phyloP scores from a whole-genome alignment of 1,140 invertebrate genomes.

The Procambarus virginalis region DNA sequence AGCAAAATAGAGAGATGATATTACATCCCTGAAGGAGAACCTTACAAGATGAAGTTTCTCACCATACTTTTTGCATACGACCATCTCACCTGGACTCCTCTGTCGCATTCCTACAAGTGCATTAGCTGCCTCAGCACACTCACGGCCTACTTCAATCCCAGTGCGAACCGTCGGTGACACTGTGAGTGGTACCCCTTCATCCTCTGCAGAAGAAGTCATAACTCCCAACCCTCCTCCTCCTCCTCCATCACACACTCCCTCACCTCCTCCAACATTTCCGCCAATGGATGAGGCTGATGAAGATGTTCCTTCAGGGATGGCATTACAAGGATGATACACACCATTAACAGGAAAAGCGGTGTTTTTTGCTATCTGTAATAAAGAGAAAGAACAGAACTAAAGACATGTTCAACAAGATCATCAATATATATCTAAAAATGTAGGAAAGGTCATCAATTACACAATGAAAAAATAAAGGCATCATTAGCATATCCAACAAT shows the following conservation, averaged over 20 bases:
- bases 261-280: slow-evolving; percentile 16
- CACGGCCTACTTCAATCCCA: slow-evolving; percentile 80
- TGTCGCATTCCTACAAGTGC: slow-evolving; percentile 34
- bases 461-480: too few species aligned
- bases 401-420: too few species aligned
- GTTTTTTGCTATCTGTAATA: slow-evolving; percentile 79
- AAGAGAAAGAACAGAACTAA: background rate
- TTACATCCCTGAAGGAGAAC: background rate
- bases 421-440: too few species aligned
- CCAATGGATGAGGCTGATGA: slow-evolving; percentile 20
- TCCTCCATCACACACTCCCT: slow-evolving; percentile 42
- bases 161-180: slow-evolving; percentile 74
- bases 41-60: background rate
- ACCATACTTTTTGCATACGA: background rate
- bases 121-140: slow-evolving; percentile 76
- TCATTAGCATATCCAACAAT: too few species aligned
- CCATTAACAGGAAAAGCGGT: slow-evolving; percentile 81
- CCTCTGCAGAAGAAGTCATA: slow-evolving; percentile 11
- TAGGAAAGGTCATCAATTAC: too few species aligned
- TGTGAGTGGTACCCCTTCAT: slow-evolving; percentile 25
- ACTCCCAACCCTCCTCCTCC: slow-evolving; percentile 50
- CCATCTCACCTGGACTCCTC: slow-evolving; percentile 38
- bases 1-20: background rate
- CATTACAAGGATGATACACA: slow-evolving; percentile 71
- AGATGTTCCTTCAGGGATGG: slow-evolving; percentile 52